These are phyloP conservation scores for Balaeniceps rex DNA, from an alignment of 2,113 vertebrate species.

Conservation along the genomic window DNA sequence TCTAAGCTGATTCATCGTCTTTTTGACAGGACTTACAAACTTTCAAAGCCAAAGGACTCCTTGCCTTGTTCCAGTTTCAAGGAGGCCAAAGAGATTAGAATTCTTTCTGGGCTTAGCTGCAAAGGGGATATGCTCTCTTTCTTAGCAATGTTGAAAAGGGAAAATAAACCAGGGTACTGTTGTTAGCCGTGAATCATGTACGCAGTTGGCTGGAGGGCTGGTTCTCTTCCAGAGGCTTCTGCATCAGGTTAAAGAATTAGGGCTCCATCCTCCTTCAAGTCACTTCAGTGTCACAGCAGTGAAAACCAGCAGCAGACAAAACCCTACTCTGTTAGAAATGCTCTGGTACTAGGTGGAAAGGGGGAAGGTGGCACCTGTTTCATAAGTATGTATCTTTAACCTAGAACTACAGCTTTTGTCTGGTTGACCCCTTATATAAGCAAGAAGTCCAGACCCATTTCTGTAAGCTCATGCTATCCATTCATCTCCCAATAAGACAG, in stretches of 20 bases:
- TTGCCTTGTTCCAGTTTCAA: not conserved
- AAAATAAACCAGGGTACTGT: not conserved
- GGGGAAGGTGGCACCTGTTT: not conserved
- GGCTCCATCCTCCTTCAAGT: not conserved
- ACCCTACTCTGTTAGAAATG: not conserved
- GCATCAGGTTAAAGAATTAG: not conserved
- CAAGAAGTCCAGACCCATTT: conserved; percentile 4
- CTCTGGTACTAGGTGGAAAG: not conserved
- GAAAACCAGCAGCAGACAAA: not conserved
- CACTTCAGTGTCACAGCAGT: not conserved
- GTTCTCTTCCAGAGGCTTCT: not conserved
- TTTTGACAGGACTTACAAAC: not conserved
- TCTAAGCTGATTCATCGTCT: not conserved
- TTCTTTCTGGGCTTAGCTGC: not conserved
- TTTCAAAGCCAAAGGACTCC: not conserved
- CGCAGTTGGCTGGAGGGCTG: not conserved
- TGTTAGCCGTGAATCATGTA: fast-evolving
- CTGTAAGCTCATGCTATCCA: not conserved
- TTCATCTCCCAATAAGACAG: not conserved
- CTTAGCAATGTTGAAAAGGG: not conserved
- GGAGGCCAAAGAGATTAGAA: not conserved
- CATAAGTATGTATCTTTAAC: not conserved
- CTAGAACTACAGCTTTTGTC: not conserved
- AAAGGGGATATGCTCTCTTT: not conserved
- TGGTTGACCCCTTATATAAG: not conserved